phyloP scores from a whole-genome alignment of 2,113 vertebrate genomes.

The Gymnobelideus leadbeateri region DNA sequence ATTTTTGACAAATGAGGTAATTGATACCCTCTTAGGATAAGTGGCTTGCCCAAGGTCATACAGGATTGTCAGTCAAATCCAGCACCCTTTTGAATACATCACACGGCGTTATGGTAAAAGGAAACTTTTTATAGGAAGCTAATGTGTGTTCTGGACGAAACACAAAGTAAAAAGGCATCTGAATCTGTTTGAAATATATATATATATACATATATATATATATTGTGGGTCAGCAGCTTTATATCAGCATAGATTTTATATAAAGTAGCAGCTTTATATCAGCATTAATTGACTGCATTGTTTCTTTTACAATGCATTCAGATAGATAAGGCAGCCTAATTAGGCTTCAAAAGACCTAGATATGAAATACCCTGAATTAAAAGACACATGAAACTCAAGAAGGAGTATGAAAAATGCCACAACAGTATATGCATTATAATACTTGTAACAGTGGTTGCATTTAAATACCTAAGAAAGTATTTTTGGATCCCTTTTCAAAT shows the following conservation, averaged over 20 bases:
- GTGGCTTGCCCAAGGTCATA: not conserved
- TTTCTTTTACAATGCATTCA: not conserved
- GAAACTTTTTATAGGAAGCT: conserved; percentile 21
- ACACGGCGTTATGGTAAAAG: not conserved
- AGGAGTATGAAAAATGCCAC: not conserved
- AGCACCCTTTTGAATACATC: not conserved
- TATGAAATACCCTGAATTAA: not conserved
- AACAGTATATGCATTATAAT: not conserved
- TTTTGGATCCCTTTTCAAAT: conserved; percentile 53
- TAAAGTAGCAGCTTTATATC: conserved; percentile 25
- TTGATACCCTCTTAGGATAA: not conserved
- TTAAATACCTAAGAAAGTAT: conserved; percentile 6
- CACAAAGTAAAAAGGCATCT: conserved; percentile 34
- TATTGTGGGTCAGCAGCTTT: not conserved
- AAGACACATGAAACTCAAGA: not conserved
- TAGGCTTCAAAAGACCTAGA: not conserved
- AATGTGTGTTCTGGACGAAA: conserved; percentile 22
- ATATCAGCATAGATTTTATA: not conserved
- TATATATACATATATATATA: not conserved
- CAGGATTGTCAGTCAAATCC: not conserved
- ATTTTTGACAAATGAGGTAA: not conserved
- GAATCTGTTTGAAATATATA: conserved; percentile 13
- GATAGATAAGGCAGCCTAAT: not conserved
- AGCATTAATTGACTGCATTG: conserved; percentile 15
- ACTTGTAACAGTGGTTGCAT: not conserved